Conservation (phyloP, 2,797 vertebrate species). For the Cuniculus paca region DNA sequence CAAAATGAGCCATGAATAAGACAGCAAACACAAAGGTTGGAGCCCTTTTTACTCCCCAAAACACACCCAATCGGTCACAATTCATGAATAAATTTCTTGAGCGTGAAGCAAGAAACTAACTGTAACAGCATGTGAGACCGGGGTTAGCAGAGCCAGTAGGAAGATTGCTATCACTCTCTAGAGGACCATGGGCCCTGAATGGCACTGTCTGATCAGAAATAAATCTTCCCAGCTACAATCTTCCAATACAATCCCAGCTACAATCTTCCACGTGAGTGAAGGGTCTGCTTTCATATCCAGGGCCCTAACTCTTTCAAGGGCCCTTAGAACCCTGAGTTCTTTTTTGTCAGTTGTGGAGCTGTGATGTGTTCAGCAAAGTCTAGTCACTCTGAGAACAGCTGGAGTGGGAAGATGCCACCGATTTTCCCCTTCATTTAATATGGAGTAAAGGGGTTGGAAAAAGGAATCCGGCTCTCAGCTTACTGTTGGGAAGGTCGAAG, state of each 20-base stretch:
- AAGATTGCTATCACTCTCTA: background rate
- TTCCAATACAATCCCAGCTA: background rate
- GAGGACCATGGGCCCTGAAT: background rate
- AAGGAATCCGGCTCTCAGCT: background rate
- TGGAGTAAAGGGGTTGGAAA: background rate
- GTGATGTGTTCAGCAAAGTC: background rate
- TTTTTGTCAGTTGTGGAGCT: too few species aligned
- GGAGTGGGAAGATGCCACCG: background rate
- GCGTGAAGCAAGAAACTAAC: background rate
- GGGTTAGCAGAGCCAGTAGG: background rate
- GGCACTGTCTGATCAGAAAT: background rate
- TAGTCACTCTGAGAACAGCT: background rate
- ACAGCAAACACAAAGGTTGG: background rate
- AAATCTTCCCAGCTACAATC: background rate
- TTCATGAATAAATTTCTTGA: background rate
- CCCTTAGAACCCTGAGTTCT: background rate
- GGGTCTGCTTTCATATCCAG: background rate
- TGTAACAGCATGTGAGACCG: background rate
- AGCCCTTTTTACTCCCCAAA: background rate
- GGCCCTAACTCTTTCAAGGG: background rate
- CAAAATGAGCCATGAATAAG: background rate
- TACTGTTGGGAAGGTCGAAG: background rate
- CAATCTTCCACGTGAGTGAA: background rate
- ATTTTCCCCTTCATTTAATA: background rate
- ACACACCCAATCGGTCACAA: background rate